Base-by-base conservation (phyloP, 2,113 vertebrate genomes). In the Micromys minutus region DNA sequence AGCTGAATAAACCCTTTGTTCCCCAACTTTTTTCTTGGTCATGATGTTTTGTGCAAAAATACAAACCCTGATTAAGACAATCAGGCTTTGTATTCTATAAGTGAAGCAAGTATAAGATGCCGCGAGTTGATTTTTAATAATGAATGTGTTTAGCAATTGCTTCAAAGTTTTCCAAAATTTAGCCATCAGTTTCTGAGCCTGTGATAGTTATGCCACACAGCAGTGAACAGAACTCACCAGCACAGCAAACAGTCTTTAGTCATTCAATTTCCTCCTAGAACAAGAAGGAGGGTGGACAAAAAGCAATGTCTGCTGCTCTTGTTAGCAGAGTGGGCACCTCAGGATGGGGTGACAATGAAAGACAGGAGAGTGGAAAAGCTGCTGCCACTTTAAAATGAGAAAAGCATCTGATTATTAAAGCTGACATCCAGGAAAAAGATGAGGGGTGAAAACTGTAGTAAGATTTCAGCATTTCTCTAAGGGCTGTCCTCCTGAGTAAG, bases 391-490 rank as follows among this genome's bases (percentile, higher is more conserved):
- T 45, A 77, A 89, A 87, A 59, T 22, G 29, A 42, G 36, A 59
- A 75, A 45, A 9, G 1, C 19, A 86, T 86, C 89, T 65, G 22
- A 0, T 63, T 96, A 77, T 77, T 76, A 69, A 87, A 61, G 8
- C 74, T 75, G 95, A 79, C 85, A 91, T 83, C 5, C 67, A 26
- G 79, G 92, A 92, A 65, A 0, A 2, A 39, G 8, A 36, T 55
- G 36, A 65, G 36, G 29, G 65, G 31, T 71, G 7, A 91, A 21
- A 76, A 74, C 31, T 87, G 17, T 3, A 69, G 39, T 76, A 74
- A 72, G 4, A 19, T 47, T 86, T 76, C n/a, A 94, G 5, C 71
- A 65, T 80, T 94, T 95, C 36, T 88, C 36, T 55, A 80, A 77
- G 4, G 29, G 80, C 79, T 96, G 76, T 55, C 63, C 19, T 4